Percentiles rank a stretch among this genome's conserved stretches.
These are phyloP conservation scores for Thomomys bottae DNA, from an alignment of 2,113 vertebrate genomes.

Conservation along the genomic window DNA sequence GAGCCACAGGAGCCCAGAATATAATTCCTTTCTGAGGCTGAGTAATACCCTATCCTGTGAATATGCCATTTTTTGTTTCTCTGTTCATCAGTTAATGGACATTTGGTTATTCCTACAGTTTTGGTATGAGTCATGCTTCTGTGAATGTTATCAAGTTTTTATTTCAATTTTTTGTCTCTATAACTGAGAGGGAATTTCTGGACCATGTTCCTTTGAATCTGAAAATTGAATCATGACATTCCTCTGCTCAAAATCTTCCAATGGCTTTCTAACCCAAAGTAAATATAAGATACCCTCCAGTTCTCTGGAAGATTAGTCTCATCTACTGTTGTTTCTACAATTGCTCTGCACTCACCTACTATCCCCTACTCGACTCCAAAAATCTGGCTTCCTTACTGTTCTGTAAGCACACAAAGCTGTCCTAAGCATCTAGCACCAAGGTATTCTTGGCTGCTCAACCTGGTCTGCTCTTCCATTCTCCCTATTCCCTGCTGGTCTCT, in stretches of 20 bases:
- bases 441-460: background rate
- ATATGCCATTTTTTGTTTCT: background rate
- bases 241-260: background rate
- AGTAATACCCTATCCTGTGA: background rate
- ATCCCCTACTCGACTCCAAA: background rate
- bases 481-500: background rate
- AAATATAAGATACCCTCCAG: background rate
- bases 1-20: no score
- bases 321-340: rapidly evolving
- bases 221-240: background rate
- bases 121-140: background rate
- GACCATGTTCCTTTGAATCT: background rate
- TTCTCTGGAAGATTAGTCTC: background rate
- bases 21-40: background rate
- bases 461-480: background rate
- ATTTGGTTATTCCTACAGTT: background rate
- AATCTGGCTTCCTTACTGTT: background rate
- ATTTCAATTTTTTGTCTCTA: background rate
- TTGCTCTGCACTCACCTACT: background rate
- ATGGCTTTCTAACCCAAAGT: background rate
- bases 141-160: background rate
- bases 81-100: background rate
- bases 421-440: background rate
- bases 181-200: background rate
- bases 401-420: background rate